phyloP scores from a whole-genome alignment of 2,113 vertebrate species.

The Scomber japonicus region DNA sequence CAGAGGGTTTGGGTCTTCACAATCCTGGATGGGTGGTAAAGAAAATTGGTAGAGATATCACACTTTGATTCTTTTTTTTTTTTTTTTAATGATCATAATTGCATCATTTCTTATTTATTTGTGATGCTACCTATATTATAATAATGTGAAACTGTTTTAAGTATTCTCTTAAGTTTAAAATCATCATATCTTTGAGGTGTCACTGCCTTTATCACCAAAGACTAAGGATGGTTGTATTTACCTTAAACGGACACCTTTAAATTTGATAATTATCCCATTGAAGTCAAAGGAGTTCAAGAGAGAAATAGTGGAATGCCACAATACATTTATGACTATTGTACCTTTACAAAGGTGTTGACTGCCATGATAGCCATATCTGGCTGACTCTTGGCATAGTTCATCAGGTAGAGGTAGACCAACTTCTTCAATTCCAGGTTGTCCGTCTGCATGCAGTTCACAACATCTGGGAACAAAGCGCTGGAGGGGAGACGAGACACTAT shows the following conservation, averaged over 20 bases:
- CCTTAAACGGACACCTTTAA: neutral
- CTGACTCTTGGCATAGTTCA: slow-evolving; percentile 99
- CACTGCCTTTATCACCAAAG: neutral
- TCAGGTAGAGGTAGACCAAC: slow-evolving; percentile 97
- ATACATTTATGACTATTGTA: slow-evolving; percentile 59
- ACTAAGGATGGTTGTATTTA: neutral
- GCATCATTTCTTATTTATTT: too few relatives aligned
- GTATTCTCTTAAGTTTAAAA: neutral
- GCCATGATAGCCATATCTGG: slow-evolving; percentile 99
- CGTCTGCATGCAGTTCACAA: slow-evolving; percentile 99
- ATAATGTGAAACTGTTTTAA: too few relatives aligned
- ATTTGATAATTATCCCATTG: neutral
- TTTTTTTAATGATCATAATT: too few relatives aligned
- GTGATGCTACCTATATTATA: too few relatives aligned
- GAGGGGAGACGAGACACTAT: neutral
- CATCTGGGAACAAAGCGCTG: slow-evolving; percentile 97
- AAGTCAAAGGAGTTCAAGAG: neutral
- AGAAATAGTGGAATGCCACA: neutral
- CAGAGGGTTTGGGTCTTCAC: slow-evolving; percentile 97
- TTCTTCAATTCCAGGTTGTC: slow-evolving; percentile 99
- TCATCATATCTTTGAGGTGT: neutral
- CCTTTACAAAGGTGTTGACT: slow-evolving; percentile 99
- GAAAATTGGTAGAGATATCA: neutral
- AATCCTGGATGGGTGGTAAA: slow-evolving; percentile 86
- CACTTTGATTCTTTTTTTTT: too few relatives aligned